Evolutionary conservation across 2,797 vertebrate genomes (phyloP), one percentile per base, ranked within the genome.

Genomic region (Holocentrus rufus): DNA sequence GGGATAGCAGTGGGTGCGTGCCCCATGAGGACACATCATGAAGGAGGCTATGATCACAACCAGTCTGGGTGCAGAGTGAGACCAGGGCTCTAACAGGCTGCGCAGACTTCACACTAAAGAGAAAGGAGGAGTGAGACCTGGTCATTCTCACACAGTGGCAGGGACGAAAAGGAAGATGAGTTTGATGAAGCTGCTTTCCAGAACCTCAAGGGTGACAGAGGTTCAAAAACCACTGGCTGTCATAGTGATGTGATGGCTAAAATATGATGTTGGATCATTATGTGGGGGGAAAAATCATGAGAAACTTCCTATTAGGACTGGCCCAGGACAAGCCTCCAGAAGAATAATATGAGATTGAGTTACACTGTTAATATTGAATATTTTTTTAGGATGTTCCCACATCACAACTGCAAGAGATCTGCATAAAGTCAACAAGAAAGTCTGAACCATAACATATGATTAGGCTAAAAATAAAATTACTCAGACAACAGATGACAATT

Each of bases 21-120:
- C 77, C 86, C 72, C 77, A 82, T 61, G 77, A 80, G 9, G 61
- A 78, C 56, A 86, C 74, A 34, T 82, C 80, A 60, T 55, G 42
- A 50, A 84, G 74, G 14, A 82, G 65, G 67, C 65, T 79, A 54
- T 77, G 65, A 44, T 83, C 80, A 66, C 82, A 88, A 49, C 64
- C 81, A 36, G 34, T 31, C 11, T 17, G 66, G 20, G 53, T 74
- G 31, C 79, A 86, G 49, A 85, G 70, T 31, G 73, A 77, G 7
- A 63, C 59, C 0, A 81, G n/a, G 11, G 65, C 73, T 50, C 50
- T 72, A 18, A 82, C 53, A 46, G 80, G 65, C 69, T 36, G 3
- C 0, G 2, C 1, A 49, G 75, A 79, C 2, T 0, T 73, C 55
- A 87, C 65, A 57, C 60, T 74, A 47, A 82, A 73, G 44, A 79